phyloP scores from a whole-genome alignment of 35 echinoderm and acorn worm genomes.

The Anneissia japonica region DNA sequence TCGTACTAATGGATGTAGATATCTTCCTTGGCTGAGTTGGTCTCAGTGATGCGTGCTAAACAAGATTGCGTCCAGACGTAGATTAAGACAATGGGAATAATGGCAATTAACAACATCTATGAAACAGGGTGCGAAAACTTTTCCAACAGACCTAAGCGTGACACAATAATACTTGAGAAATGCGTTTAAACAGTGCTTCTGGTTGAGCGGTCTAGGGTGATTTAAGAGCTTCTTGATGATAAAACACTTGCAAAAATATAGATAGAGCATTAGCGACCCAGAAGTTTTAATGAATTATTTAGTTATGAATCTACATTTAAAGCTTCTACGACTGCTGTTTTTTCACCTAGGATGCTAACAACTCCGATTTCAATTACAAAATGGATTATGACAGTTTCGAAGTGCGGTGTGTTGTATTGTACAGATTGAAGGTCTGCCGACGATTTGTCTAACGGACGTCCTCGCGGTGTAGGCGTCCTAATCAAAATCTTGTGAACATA shows the following conservation, averaged over 20 bases:
- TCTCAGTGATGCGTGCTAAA: background rate
- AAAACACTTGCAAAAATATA: background rate
- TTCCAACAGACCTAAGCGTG: background rate
- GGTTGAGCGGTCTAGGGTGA: background rate
- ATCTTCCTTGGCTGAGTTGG: background rate
- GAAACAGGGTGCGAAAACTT: background rate
- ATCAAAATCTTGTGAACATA: no score
- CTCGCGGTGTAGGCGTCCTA: no score
- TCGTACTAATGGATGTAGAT: background rate
- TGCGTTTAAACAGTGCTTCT: background rate
- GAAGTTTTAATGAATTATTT: background rate
- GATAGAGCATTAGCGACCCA: background rate
- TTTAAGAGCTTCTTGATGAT: background rate
- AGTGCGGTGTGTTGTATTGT: no score
- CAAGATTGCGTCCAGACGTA: background rate
- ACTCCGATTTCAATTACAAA: background rate
- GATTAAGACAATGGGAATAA: background rate
- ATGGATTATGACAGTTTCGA: background rate
- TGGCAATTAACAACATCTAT: background rate
- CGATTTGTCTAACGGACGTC: no score
- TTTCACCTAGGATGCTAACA: background rate
- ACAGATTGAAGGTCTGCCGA: no score
- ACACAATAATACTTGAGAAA: no score
- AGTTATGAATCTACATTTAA: background rate
- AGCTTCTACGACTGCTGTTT: background rate